Evolutionary conservation across 2,113 vertebrate genomes (phyloP), one percentile per base, ranked within the genome.

Genomic region (Oreochromis tanganicae): DNA sequence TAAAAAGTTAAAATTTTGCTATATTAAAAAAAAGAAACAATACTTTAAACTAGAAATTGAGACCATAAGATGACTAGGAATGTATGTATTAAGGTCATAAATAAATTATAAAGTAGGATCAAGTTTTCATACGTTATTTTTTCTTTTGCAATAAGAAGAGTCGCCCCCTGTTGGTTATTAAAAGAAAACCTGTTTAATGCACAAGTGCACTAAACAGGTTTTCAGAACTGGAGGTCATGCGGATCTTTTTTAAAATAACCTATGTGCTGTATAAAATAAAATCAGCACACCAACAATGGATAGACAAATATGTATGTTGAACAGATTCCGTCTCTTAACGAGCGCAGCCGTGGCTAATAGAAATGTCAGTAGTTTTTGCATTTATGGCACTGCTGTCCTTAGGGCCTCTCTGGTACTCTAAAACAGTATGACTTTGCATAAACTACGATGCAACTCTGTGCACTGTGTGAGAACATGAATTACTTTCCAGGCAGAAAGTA

Each of bases 131-230:
- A 71, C 7, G 3, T 71, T 71, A 41, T 4, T 71, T 71, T 43
- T 43, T 71, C 66, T 43, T 16, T 71, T 71, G 66, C n/a, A 71
- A 43, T 43, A 12, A 4, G 38, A 43, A 13, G 66, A 71, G n/a
- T 41, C 12, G 7, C 5, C 38, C 38, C 21, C 61, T 46, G 13
- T 16, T 71, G 21, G 66, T 0, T 1, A 0, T 27, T 71, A 43
- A 71, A 24, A 71, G 66, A 71, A 57, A 7, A 5, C 11, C 36
- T 3, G 36, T 11, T 63, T 63, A n/a, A 66, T 66, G 61, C 61
- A n/a, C 29, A 5, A 5, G 56, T 5, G 14, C 27, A 32, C 32
- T 61, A 61, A 32, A 61, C 27, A 61, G 5, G 0, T 68, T 68
- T 13, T 68, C 63, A 68, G 19, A 68, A 38, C 63, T 68, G 63